Conservation (phyloP, 2,888 invertebrate genomes). For the Tetranychus piercei region DNA sequence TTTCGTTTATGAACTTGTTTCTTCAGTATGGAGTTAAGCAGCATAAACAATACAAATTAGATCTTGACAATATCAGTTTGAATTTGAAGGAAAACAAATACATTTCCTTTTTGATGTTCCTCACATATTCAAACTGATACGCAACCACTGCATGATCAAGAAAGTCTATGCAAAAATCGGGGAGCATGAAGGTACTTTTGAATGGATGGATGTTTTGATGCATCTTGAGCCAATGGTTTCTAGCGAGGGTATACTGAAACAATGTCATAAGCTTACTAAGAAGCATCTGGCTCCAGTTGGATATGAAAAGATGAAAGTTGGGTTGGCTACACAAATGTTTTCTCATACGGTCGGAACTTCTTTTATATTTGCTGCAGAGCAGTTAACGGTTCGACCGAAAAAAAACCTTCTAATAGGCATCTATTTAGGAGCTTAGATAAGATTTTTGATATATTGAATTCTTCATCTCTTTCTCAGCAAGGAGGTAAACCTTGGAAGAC, state of each 20-base stretch:
- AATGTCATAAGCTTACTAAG: background rate
- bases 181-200: background rate
- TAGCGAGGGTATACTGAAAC: background rate
- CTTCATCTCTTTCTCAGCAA: background rate
- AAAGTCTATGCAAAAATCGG: background rate
- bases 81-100: background rate
- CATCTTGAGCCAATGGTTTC: background rate
- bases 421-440: background rate
- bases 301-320: background rate
- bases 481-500: background rate
- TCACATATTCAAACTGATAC: background rate
- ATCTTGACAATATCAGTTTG: background rate
- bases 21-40: no score
- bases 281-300: no score
- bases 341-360: no score
- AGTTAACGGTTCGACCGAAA: no score
- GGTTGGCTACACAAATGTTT: no score
- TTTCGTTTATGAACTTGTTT: no score
- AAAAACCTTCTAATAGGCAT: no score
- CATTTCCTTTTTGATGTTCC: constrained; percentile 1
- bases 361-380: no score
- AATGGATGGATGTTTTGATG: background rate
- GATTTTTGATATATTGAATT: background rate
- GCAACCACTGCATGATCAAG: background rate
- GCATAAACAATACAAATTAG: no score